Evolutionary conservation across 2,797 vertebrate genomes (phyloP), one percentile per base, ranked within the genome.

Genomic region (Epinephelus coioides): DNA sequence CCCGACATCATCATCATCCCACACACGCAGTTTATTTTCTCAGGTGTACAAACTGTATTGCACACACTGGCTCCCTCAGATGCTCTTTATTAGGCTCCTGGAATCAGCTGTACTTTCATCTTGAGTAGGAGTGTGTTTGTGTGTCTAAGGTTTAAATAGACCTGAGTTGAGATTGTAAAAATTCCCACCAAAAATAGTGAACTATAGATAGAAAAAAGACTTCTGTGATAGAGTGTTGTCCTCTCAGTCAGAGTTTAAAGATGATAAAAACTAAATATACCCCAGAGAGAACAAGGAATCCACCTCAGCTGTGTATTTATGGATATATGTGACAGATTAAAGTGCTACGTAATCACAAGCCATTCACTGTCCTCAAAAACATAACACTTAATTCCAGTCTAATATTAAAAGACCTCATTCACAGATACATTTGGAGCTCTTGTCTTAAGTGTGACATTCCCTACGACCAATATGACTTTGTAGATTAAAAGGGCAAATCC

Each of bases 11-110:
- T 81, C 77, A 68, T 79, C 69, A 67, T 80, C 82, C 63, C 82
- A 83, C 79, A 68, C 49, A 3, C 93, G 77, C 49, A 57, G 95
- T 97, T 98, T 98, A 97, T 97, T 98, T 97, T 95, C 96, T 96
- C 97, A 99, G 96, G 97, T 98, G 97, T 97, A 95, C 92, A 94
- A 96, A 95, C 93, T 95, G 95, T 95, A 95, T 97, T 94, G 81
- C 96, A 91, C 96, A 94, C 94, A 94, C 91, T 95, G 91, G 93
- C 94, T 95, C 94, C 95, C 95, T 96, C 96, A 96, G 96, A 97
- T 97, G 96, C 96, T 97, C 96, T 96, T 96, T 96, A 97, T 97
- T 97, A 96, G 93, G 95, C 96, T 97, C 95, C 96, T 97, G 95
- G 95, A 97, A 95, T 96, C 95, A 71, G 87, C 94, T 73, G 89